phyloP scores from a whole-genome alignment of 2,888 invertebrate genomes.

The Disparrhopalites patrizii region DNA sequence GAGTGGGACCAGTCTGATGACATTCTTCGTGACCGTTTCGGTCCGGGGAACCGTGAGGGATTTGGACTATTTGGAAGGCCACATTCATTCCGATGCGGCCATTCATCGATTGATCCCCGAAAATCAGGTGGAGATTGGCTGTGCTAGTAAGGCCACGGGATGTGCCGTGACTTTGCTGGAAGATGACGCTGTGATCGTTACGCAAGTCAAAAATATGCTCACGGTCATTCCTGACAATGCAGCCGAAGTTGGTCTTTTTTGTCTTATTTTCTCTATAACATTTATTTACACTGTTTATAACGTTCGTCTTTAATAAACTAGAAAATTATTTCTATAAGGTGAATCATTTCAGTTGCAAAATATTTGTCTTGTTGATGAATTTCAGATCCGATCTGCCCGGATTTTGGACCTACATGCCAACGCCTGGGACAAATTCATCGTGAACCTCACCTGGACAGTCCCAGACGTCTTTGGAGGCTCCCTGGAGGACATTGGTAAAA shows the following conservation, averaged over 20 bases:
- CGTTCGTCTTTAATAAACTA: too few species aligned
- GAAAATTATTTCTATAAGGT: too few species aligned
- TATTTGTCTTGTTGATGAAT: too few species aligned
- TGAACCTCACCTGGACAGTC: background rate
- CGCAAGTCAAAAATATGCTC: too few species aligned
- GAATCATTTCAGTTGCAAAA: too few species aligned
- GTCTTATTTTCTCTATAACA: too few species aligned
- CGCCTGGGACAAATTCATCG: background rate
- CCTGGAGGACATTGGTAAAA: background rate
- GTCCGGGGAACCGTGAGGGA: background rate
- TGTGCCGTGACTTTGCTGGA: background rate
- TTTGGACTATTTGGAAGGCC: background rate
- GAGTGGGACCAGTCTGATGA: background rate
- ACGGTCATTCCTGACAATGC: too few species aligned
- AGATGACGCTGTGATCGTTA: background rate
- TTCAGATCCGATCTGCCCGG: background rate
- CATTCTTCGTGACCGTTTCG: background rate
- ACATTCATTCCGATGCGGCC: slow-evolving; percentile 4
- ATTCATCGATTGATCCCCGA: slow-evolving; percentile 6
- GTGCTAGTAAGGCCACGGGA: background rate
- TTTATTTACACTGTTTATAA: too few species aligned
- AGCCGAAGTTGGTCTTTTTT: too few species aligned
- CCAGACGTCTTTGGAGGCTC: background rate
- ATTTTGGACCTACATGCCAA: background rate
- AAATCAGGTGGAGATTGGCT: background rate